phyloP scores from a whole-genome alignment of 1,140 invertebrate species.

The Drosophila busckii region DNA sequence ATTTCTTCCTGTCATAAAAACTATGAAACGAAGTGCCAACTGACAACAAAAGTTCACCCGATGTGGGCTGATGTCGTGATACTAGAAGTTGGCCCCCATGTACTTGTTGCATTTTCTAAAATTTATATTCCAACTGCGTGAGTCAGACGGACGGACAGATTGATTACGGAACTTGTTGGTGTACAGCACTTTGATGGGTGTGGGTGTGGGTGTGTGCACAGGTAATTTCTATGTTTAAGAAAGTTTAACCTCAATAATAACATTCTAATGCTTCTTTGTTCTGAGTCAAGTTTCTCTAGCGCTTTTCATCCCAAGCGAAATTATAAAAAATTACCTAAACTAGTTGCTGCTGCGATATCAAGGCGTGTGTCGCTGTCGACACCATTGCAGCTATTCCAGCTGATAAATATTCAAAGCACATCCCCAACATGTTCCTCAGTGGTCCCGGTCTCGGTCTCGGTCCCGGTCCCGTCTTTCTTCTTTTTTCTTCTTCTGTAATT shows the following conservation, averaged over 20 bases:
- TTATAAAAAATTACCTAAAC: background rate
- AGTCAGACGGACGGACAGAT: constrained; percentile 1
- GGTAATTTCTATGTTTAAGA: too few species aligned
- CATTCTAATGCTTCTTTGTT: too few species aligned
- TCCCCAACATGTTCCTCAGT: constrained; percentile 6
- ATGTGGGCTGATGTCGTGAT: constrained; percentile 40
- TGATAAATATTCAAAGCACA: constrained; percentile 49
- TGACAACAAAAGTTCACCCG: constrained; percentile 28
- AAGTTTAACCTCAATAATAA: too few species aligned
- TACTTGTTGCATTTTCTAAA: constrained; percentile 20
- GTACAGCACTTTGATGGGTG: background rate
- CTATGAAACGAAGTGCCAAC: constrained; percentile 45
- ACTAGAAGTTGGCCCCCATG: constrained; percentile 15
- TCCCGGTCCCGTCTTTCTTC: constrained; percentile 8
- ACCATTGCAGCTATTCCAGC: constrained; percentile 27
- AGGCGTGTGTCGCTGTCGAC: constrained; percentile 17
- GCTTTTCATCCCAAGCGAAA: too few species aligned
- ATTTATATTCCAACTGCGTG: constrained; percentile 49
- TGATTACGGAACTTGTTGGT: constrained; percentile 28
- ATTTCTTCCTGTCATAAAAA: constrained; percentile 74
- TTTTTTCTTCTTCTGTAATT: constrained; percentile 24
- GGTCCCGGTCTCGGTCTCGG: background rate
- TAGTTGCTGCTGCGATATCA: background rate
- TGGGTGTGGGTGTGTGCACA: constrained; percentile 7
- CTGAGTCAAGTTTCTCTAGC: too few species aligned